Evolutionary conservation across 2,888 invertebrate species (phyloP).

Genomic region (Orgyia antiqua): DNA sequence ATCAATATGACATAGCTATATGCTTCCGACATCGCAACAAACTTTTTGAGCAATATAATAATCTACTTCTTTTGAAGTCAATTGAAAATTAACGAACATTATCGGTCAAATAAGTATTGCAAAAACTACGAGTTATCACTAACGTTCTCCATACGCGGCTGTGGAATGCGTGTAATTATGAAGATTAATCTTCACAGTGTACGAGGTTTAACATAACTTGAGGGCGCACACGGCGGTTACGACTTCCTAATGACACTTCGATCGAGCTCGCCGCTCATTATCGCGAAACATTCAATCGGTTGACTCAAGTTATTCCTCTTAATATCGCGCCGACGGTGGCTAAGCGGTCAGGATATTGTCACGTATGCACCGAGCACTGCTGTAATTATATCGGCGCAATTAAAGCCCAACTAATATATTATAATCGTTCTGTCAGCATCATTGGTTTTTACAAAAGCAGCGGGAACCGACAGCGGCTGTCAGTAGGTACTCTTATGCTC

Average conservation of each 20-base stretch:
- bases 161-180: constrained; percentile 53
- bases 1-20: too few species aligned
- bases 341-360: constrained; percentile 70
- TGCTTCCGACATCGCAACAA: too few species aligned
- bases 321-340: constrained; percentile 64
- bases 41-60: too few species aligned
- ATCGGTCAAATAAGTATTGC: too few species aligned
- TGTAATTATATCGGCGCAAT: constrained; percentile 76
- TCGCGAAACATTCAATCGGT: constrained; percentile 72
- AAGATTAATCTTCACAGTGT: constrained; percentile 60
- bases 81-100: too few species aligned
- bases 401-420: constrained; percentile 76
- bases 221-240: constrained; percentile 66
- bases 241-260: constrained; percentile 78
- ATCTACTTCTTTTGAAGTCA: too few species aligned
- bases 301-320: constrained; percentile 70
- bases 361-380: constrained; percentile 64
- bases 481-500: constrained; percentile 38
- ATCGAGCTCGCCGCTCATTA: constrained; percentile 71
- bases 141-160: constrained; percentile 33
- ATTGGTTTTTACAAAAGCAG: constrained; percentile 63
- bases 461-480: constrained; percentile 49
- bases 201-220: constrained; percentile 61
- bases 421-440: constrained; percentile 74
- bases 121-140: too few species aligned